Conservation (phyloP, 2,888 invertebrate genomes). For the Nemapogon koenigi region DNA sequence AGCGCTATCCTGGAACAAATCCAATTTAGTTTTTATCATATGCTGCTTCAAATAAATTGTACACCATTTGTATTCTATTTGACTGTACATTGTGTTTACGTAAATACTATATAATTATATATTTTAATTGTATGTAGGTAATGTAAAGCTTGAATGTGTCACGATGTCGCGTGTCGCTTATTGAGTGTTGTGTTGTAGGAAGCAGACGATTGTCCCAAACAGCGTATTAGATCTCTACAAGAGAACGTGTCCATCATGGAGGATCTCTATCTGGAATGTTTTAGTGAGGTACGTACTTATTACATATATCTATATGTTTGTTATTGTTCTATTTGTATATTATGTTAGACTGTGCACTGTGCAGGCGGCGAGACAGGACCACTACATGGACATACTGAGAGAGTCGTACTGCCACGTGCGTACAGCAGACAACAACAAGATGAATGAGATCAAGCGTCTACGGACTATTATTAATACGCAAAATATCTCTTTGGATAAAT, state of each 20-base stretch:
- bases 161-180: no score
- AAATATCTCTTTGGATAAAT: conserved; percentile 32
- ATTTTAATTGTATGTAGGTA: no score
- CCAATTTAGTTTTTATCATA: no score
- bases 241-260: conserved; percentile 41
- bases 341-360: conserved; percentile 13
- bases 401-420: conserved; percentile 37
- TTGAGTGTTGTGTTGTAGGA: background rate
- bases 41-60: no score
- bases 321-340: background rate
- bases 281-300: conserved; percentile 43
- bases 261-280: conserved; percentile 47
- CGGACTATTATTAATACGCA: conserved; percentile 31
- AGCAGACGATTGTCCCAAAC: background rate
- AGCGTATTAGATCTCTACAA: conserved; percentile 24
- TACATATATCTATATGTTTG: background rate
- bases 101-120: no score
- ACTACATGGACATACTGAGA: conserved; percentile 39
- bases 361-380: conserved; percentile 47
- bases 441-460: conserved; percentile 28
- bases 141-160: no score
- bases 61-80: no score
- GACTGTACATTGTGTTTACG: no score
- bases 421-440: conserved; percentile 30
- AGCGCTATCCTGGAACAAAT: no score